Conservation (phyloP, 2,797 vertebrate species). For the Neomorphus geoffroyi region DNA sequence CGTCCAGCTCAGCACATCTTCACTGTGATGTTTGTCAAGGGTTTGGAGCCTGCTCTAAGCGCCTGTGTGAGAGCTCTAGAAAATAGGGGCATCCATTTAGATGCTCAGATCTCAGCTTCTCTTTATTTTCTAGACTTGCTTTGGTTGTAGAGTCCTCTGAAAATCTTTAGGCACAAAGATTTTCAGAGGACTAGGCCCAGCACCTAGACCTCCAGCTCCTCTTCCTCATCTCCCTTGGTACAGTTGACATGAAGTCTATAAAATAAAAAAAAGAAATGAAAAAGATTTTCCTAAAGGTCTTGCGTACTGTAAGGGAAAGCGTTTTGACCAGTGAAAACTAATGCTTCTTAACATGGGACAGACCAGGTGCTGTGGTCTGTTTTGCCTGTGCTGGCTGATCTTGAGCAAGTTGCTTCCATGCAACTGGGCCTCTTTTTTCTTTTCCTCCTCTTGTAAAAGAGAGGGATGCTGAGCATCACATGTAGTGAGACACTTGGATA, state of each 20-base stretch:
- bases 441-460: background rate
- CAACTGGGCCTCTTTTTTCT: background rate
- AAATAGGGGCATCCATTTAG: background rate
- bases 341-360: background rate
- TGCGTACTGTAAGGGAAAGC: background rate
- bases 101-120: background rate
- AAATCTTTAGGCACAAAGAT: background rate
- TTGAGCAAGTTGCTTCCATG: background rate
- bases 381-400: background rate
- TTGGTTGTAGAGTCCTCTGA: background rate
- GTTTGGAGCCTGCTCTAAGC: background rate
- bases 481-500: accelerated
- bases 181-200: too few species aligned
- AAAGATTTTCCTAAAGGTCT: background rate
- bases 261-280: background rate
- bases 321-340: background rate
- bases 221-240: background rate
- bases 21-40: background rate
- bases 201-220: background rate
- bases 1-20: background rate
- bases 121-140: background rate
- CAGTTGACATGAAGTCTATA: background rate
- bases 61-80: background rate
- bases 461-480: background rate
- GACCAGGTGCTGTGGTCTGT: background rate